Evolutionary conservation across 2,888 invertebrate genomes (phyloP).

Genomic region (Pegoplata infirma): DNA sequence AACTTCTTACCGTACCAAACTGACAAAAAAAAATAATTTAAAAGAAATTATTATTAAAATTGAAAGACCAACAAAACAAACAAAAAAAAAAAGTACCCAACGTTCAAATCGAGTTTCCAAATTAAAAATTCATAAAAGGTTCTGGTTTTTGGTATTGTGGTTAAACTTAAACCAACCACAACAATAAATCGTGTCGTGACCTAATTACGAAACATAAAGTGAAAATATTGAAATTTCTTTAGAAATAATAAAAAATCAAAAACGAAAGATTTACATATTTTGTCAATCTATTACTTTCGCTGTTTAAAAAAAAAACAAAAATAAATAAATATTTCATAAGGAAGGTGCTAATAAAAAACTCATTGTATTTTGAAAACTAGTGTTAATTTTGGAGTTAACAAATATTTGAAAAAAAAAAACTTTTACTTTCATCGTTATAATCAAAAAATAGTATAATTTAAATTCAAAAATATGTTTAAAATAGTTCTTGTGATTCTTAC

Average conservation of each 20-base stretch:
- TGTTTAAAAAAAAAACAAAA: too few species aligned
- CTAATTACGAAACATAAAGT: slow-evolving; percentile 46
- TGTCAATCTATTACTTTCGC: slow-evolving; percentile 53
- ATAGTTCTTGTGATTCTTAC: slow-evolving; percentile 67
- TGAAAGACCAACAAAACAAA: not conserved
- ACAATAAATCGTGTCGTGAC: slow-evolving; percentile 46
- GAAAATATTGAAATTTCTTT: slow-evolving; percentile 44
- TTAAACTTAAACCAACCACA: not conserved
- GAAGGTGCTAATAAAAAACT: slow-evolving; percentile 35
- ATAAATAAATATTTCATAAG: too few species aligned
- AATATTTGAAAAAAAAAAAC: slow-evolving; percentile 62
- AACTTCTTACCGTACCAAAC: not conserved
- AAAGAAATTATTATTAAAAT: slow-evolving; percentile 21
- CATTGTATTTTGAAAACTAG: slow-evolving; percentile 4
- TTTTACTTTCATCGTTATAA: slow-evolving; percentile 70
- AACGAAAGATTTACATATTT: slow-evolving; percentile 38
- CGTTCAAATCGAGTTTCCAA: not conserved
- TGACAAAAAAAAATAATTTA: not conserved
- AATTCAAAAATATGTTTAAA: slow-evolving; percentile 65
- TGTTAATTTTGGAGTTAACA: slow-evolving; percentile 54
- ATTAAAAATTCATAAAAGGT: slow-evolving; percentile 55
- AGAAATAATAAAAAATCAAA: slow-evolving; percentile 7
- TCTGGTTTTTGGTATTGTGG: too few species aligned
- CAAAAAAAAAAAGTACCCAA: not conserved
- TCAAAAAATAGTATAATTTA: not conserved